Percentiles rank a stretch among this genome's conserved stretches.
phyloP scores from a whole-genome alignment of 2,113 vertebrate species.

The Heterotilapia buettikoferi region DNA sequence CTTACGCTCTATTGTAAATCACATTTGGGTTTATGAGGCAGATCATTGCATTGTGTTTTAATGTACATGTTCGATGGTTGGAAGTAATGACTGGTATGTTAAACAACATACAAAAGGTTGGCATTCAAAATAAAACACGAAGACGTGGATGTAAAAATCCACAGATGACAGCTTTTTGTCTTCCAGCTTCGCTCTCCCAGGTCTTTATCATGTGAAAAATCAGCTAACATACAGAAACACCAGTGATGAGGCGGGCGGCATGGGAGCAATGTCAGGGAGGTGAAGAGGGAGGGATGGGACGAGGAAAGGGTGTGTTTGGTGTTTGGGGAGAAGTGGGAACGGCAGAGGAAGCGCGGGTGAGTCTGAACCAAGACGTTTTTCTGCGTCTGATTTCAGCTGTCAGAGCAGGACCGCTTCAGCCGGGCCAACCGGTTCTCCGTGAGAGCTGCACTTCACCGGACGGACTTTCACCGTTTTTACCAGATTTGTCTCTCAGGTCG shows the following conservation, averaged over 20 bases:
- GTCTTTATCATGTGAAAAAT: not conserved
- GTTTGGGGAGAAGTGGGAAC: not conserved
- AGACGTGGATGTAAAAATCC: not conserved
- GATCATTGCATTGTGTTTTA: not conserved
- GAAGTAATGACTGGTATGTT: not conserved
- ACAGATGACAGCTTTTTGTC: not conserved
- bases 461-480: not conserved
- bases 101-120: not conserved
- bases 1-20: not conserved
- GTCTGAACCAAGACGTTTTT: not conserved
- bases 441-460: not conserved
- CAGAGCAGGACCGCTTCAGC: not conserved
- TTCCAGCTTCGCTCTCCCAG: not conserved
- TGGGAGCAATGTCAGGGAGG: not conserved
- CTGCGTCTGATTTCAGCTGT: not conserved
- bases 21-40: not conserved
- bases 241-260: not conserved
- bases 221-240: not conserved
- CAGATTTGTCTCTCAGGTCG: not conserved
- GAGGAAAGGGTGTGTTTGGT: conserved; percentile 13
- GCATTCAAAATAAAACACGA: not conserved
- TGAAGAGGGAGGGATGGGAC: not conserved
- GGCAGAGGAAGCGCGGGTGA: not conserved
- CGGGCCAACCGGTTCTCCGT: not conserved
- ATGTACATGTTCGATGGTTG: not conserved